Evolutionary conservation across 92 coral and sea anemone species (phyloP), one percentile per base, ranked within the genome.

Genomic region (Epizoanthus ramosus): DNA sequence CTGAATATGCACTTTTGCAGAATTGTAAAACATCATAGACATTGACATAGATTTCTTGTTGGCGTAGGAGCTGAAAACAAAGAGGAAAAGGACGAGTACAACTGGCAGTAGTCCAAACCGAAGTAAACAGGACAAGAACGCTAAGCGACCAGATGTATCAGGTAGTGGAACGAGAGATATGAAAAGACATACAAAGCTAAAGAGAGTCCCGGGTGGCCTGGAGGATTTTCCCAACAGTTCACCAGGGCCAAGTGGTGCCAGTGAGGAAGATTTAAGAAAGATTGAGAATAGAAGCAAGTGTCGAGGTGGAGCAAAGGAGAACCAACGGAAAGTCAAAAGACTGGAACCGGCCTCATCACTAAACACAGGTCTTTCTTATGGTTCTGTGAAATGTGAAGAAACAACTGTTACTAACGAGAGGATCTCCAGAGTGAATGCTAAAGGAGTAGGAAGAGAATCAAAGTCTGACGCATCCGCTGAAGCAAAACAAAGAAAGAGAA

Each of bases 401-500:
- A 54, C 31, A 54, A 1, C 14, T 50, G 54, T 50, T 60, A 39
- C 9, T 3, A 45, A 9, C 19, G 37, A 63, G 33, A 64, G 58
- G 23, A 41, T 33, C 10, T 19, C 63, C 43, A 52, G 31, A 3
- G 39, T 21, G 25, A 61, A 90, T 15, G 59, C 10, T 15, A 18
- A 79, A 54, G 69, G 8, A 16, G 25, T 63, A 61, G 56, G 16
- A 56, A 57, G 39, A 31, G 56, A 64, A 19, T 31, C 43, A 63
- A 68, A 65, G 43, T 16, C 25, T 35, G 28, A 41, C 12, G 25
- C 35, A 33, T 22, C 57, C 57, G 43, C 52, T 4, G 3, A 72
- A 67, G 68, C 76, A 82, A 71, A 74, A 39, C 21, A 60, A 77
- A 58, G 14, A 23, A 79, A 21, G 60, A 84, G 75, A 63, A 65